Evolutionary conservation across 2,797 vertebrate genomes (phyloP).

Genomic region (Pseudochromis fuscus): DNA sequence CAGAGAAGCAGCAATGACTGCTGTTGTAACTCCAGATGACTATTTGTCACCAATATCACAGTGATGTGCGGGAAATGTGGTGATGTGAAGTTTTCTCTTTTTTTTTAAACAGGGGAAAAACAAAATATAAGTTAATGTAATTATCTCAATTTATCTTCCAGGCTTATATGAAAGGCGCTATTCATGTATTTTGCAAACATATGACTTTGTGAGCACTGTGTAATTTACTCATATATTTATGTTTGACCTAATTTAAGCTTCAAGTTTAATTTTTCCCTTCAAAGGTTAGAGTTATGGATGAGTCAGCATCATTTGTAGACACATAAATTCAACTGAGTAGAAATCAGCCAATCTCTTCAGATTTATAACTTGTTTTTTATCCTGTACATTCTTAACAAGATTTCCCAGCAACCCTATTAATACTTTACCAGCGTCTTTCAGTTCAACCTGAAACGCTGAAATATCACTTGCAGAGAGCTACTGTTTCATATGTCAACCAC

Average conservation of each 20-base stretch:
- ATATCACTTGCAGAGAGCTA: conserved; percentile 59
- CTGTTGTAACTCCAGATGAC: not conserved
- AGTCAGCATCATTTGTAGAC: conserved; percentile 27
- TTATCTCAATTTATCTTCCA: not conserved
- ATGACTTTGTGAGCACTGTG: not conserved
- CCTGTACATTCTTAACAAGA: conserved; percentile 62
- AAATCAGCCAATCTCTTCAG: conserved; percentile 39
- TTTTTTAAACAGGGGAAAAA: too few relatives aligned
- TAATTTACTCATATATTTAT: not conserved
- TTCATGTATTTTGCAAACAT: not conserved
- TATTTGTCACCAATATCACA: not conserved
- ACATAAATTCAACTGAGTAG: conserved; percentile 24
- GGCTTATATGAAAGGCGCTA: not conserved
- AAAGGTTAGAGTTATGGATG: conserved; percentile 15
- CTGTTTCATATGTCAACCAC: conserved; percentile 64
- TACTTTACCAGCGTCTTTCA: conserved; percentile 45
- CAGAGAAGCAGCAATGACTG: not conserved
- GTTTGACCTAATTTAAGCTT: conserved; percentile 2
- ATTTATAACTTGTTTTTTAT: conserved; percentile 70
- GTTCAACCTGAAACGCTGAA: conserved; percentile 51
- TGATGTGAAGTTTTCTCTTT: too few relatives aligned
- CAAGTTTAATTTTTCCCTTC: not conserved
- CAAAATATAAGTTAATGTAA: not conserved
- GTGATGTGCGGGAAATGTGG: too few relatives aligned
- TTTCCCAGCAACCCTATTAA: conserved; percentile 60